phyloP scores from a whole-genome alignment of 35 echinoderm and acorn worm genomes.

The Patiria miniata region DNA sequence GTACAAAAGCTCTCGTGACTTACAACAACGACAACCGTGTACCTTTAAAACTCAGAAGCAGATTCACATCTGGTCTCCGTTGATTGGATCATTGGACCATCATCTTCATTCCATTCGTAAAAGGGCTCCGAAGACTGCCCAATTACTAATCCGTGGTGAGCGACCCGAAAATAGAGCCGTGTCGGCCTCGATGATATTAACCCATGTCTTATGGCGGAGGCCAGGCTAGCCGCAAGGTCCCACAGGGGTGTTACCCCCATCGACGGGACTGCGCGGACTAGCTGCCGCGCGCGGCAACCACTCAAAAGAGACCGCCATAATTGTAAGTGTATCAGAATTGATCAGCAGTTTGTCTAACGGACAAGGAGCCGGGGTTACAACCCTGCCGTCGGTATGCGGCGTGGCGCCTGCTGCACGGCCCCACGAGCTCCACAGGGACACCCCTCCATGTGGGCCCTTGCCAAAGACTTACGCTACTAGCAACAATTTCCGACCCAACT shows the following conservation, averaged over 20 bases:
- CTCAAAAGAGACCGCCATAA: constrained; percentile 39
- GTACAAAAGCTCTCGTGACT: neutral
- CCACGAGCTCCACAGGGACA: constrained; percentile 24
- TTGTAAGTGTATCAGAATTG: constrained; percentile 57
- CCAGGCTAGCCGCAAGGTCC: neutral
- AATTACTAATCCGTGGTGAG: constrained; percentile 9
- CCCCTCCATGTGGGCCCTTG: constrained; percentile 22
- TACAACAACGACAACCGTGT: neutral
- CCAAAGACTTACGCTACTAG: constrained; percentile 38
- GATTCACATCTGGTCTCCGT: neutral
- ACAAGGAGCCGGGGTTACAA: constrained; percentile 21
- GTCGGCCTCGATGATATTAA: neutral
- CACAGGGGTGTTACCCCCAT: constrained; percentile 19
- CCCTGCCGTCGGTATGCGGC: constrained; percentile 10
- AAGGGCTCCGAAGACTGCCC: constrained; percentile 1
- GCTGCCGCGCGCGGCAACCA: constrained; percentile 13
- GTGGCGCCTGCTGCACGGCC: constrained; percentile 34
- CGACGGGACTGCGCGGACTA: neutral
- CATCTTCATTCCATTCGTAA: constrained; percentile 7
- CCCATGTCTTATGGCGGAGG: neutral
- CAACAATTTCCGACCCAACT: constrained; percentile 35
- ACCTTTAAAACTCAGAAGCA: neutral
- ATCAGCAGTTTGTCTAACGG: constrained; percentile 46
- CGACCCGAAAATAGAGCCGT: neutral
- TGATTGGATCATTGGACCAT: neutral